These are phyloP conservation scores for Gracilinanus agilis DNA, from an alignment of 2,113 vertebrate genomes.

Conservation along the genomic window DNA sequence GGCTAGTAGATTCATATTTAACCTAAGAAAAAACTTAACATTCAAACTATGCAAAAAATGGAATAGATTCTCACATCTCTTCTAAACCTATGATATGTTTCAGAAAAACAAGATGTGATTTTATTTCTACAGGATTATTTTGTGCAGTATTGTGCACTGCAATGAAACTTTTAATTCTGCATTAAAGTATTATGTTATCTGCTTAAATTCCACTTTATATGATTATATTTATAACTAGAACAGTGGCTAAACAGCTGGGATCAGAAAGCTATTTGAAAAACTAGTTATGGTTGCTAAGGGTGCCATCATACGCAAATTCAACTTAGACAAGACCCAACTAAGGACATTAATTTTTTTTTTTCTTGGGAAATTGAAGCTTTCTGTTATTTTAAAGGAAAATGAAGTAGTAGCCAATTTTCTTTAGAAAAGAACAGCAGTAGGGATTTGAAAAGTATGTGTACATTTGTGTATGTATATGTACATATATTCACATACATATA, in stretches of 20 bases:
- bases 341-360: background rate
- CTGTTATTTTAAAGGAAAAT: background rate
- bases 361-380: background rate
- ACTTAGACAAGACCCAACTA: background rate
- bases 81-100: background rate
- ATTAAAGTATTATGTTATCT: background rate
- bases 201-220: background rate
- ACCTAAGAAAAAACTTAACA: background rate
- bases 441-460: background rate
- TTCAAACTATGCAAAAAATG: background rate
- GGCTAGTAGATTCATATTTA: background rate
- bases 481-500: background rate
- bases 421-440: background rate
- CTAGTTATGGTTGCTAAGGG: background rate
- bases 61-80: background rate
- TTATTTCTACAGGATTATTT: background rate
- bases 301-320: background rate
- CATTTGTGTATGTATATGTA: background rate
- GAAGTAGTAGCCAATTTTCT: background rate
- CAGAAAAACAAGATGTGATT: background rate
- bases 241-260: background rate
- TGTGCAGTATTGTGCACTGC: background rate
- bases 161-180: background rate
- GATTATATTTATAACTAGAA: background rate
- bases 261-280: background rate